Evolutionary conservation across 2,888 invertebrate species (phyloP), one percentile per base, ranked within the genome.

Genomic region (Sinentomon sp.): DNA sequence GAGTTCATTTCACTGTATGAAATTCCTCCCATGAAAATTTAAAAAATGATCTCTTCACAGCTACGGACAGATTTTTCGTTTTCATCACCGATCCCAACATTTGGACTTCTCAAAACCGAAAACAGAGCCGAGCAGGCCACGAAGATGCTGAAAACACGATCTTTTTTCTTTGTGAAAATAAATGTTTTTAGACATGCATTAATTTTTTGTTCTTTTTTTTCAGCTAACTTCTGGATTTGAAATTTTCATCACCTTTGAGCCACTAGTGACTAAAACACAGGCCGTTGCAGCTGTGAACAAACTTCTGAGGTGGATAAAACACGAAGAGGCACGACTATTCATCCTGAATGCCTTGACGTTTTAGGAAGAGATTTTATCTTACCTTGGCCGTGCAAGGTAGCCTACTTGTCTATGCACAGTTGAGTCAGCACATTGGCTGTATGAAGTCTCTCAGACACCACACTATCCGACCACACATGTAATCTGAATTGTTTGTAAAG

Each of bases 231-330:
- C 72, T 36, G 77, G 75, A 14, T 89, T 89, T 52, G 89, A 92
- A 53, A 55, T 94, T 24, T 92, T 87, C 53, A 78, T 78, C 5
- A 71, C 80, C 3, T 80, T 92, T 48, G 87, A 87, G 46, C 78
- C 89, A 0, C 55, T 85, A 17, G 70, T 82, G 42, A 80, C 80
- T 35, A 87, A 83, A 50, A 66, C 68, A 17, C 65, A 66, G 42
- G 77, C 82, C 0, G 82, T 87, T 35, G 68, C 68, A 46, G 70
- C 78, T 29, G 75, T 89, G 9, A 77, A 80, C 49, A 77, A 76
- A 50, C 60, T 94, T 3, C 63, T 89, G 7, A 69, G 75, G 46
- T 89, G 85, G 85, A 78, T 92, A 40, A 83, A 87, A 50, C 77
- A 73, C 43, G 78, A 85, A 49, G 85, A 87, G 50, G 78, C 83